Evolutionary conservation across 1,140 invertebrate genomes (phyloP).

Genomic region (Zophobas morio): DNA sequence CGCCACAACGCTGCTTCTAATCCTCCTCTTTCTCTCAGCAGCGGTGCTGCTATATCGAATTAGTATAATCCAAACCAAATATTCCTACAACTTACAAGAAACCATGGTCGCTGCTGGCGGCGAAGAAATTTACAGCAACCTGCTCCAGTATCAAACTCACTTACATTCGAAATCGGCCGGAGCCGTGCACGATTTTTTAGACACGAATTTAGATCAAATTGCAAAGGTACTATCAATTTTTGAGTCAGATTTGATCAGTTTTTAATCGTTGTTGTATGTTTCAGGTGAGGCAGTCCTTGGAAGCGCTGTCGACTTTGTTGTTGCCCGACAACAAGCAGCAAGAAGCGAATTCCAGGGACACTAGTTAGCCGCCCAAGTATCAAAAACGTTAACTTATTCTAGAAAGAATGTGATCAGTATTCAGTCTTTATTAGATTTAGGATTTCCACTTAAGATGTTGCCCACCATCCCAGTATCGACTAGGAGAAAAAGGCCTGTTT

Average conservation of each 20-base stretch:
- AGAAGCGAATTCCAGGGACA: slow-evolving; percentile 25
- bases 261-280: slow-evolving; percentile 57
- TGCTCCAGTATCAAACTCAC: slow-evolving; percentile 73
- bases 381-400: slow-evolving; percentile 4
- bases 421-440: slow-evolving; percentile 32
- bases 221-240: slow-evolving; percentile 70
- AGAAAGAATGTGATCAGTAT: slow-evolving; percentile 35
- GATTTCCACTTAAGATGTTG: slow-evolving; percentile 35
- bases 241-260: neutral
- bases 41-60: slow-evolving; percentile 68
- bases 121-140: slow-evolving; percentile 73
- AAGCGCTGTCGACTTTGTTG: slow-evolving; percentile 74
- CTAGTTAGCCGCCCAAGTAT: neutral
- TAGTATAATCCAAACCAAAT: slow-evolving; percentile 68
- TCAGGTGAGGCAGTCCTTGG: slow-evolving; percentile 75
- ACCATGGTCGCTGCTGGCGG: slow-evolving; percentile 64
- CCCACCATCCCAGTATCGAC: slow-evolving; percentile 39
- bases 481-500: neutral
- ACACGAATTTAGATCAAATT: slow-evolving; percentile 75
- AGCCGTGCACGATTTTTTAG: slow-evolving; percentile 75
- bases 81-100: slow-evolving; percentile 57
- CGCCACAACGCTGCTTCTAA: slow-evolving; percentile 67
- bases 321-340: slow-evolving; percentile 55
- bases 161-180: slow-evolving; percentile 74
- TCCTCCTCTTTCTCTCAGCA: slow-evolving; percentile 69